Base-by-base conservation (phyloP, 2,113 vertebrate genomes). In the Oophaga pumilio region DNA sequence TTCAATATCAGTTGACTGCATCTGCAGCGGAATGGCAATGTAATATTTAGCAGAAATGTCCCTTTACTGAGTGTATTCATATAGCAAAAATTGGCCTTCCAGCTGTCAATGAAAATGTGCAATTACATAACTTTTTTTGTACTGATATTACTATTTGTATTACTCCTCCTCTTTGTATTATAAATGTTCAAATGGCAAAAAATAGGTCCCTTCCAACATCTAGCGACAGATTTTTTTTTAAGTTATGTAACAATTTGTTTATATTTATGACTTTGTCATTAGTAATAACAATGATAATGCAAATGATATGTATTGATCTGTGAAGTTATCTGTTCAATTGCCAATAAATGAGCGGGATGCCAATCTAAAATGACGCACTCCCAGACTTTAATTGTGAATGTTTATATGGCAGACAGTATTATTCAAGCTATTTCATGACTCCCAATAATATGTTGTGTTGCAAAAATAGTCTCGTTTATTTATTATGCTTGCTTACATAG, bases 21-120 rank as follows among this genome's bases (percentile, higher is more conserved):
- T 71, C 28, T 71, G 26, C 68, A 71, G 28, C 17, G 68, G 68
- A 73, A 49, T 18, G 33, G 69, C 43, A 73, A 73, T 73, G 69
- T 20, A 73, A 73, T 73, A 49, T 73, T 73, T 73, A 43, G 20
- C 28, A 43, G 69, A 43, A 43, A 18, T 73, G 18, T 49, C 20
- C 33, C 33, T 49, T 73, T 49, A 49, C 69, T 49, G 28, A 73
- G 20, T 73, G 18, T 73, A 73, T 43, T 73, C 28, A 18, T 20
- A 73, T 74, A 74, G 17, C 43, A 74, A 74, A 74, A 74, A 74
- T 50, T 73, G 43, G 33, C 33, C 28, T 73, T 49, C 28, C 33
- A 50, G 71, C 69, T 73, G 69, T 73, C 69, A 73, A 43, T 73
- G 69, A 73, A 73, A 73, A 68, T 68, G 3, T 8, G 69, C 22